Evolutionary conservation across 2,113 vertebrate genomes (phyloP).

Genomic region (Salminus brasiliensis): DNA sequence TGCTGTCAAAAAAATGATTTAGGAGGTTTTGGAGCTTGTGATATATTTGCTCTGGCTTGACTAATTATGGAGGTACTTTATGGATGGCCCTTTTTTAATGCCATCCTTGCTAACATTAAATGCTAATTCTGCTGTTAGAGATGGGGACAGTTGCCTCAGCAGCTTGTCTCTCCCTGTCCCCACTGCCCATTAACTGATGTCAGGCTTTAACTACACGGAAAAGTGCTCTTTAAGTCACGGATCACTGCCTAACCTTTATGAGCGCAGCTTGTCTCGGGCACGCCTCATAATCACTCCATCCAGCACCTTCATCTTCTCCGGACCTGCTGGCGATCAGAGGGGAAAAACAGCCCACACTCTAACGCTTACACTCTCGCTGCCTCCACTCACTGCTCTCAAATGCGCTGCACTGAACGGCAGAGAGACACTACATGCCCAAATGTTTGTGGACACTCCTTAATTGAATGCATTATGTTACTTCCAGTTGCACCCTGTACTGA

Average conservation of each 20-base stretch:
- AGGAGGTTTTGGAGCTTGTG: slow-evolving; percentile 1
- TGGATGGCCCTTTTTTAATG: slow-evolving; percentile 20
- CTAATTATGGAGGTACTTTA: slow-evolving; percentile 7
- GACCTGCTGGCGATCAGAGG: slow-evolving; percentile 7
- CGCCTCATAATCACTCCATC: slow-evolving; percentile 53
- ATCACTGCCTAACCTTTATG: slow-evolving; percentile 59
- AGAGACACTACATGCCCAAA: too few relatives aligned
- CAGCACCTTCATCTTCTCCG: slow-evolving; percentile 31
- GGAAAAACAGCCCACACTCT: slow-evolving; percentile 46
- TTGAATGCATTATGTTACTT: too few relatives aligned
- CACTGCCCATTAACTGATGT: slow-evolving; percentile 50
- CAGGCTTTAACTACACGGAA: slow-evolving; percentile 57
- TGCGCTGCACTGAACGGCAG: not conserved
- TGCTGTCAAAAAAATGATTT: too few relatives aligned
- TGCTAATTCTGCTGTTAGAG: slow-evolving; percentile 39
- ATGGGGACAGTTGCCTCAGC: slow-evolving; percentile 34
- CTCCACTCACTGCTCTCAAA: slow-evolving; percentile 5
- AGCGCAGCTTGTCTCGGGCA: slow-evolving; percentile 29
- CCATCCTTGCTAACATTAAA: slow-evolving; percentile 34
- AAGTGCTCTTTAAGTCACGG: slow-evolving; percentile 55
- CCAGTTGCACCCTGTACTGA: too few relatives aligned
- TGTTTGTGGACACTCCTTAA: too few relatives aligned
- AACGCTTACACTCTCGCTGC: slow-evolving; percentile 34
- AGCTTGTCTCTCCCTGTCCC: slow-evolving; percentile 22
- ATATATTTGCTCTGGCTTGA: not conserved